Evolutionary conservation across 2,113 vertebrate species (phyloP).

Genomic region (Dascyllus trimaculatus): DNA sequence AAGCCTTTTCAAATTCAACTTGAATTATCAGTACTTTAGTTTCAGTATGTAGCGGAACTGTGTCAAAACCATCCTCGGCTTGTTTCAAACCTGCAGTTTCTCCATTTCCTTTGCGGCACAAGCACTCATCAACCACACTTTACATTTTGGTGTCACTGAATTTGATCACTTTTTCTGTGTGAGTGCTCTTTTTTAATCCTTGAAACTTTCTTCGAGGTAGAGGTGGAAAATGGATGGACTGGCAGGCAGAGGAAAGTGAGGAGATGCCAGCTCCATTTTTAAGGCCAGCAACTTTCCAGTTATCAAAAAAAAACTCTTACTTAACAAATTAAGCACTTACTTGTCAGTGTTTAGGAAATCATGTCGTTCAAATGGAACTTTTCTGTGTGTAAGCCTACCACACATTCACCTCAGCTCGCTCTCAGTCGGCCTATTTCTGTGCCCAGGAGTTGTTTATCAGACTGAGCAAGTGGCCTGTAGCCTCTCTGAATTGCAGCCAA

Average conservation of each 20-base stretch:
- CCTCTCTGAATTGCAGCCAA: constrained; percentile 66
- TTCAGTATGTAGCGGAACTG: no score
- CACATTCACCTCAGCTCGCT: constrained; percentile 2
- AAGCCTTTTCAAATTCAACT: no score
- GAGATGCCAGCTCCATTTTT: no score
- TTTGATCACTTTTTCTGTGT: constrained; percentile 8
- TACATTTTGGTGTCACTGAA: neutral
- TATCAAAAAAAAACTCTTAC: no score
- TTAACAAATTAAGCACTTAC: neutral
- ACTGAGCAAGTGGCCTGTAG: constrained; percentile 53
- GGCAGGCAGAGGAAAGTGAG: neutral
- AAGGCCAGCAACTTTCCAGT: neutral
- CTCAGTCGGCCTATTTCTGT: constrained; percentile 18
- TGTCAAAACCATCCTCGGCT: no score
- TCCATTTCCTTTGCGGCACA: neutral
- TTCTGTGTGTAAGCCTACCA: neutral
- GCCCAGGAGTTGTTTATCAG: constrained; percentile 67
- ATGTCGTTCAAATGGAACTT: neutral
- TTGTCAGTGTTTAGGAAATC: neutral
- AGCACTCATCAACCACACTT: no score
- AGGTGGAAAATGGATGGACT: neutral
- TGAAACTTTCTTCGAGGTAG: no score
- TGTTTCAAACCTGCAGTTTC: neutral
- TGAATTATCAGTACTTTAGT: no score
- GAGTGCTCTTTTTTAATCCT: neutral